These are phyloP conservation scores for Peromyscus californicus DNA, from an alignment of 2,113 vertebrate species.

Conservation along the genomic window DNA sequence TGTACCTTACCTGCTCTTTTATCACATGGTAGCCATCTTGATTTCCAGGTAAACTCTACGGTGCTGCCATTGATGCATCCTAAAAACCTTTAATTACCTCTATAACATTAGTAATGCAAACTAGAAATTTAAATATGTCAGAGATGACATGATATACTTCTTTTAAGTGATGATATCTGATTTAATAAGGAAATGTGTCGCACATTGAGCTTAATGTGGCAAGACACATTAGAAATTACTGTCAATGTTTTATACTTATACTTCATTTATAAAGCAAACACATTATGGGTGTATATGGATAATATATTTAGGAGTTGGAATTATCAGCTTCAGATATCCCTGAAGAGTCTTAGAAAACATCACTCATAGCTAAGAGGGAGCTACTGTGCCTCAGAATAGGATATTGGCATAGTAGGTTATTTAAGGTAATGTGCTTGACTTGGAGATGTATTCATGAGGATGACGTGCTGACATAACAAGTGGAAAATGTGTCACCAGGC, in stretches of 20 bases:
- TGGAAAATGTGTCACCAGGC: neutral
- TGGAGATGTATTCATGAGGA: neutral
- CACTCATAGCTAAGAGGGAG: fast-evolving
- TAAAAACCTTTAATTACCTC: neutral
- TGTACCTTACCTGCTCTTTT: neutral
- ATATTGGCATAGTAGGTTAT: neutral
- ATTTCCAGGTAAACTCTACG: neutral
- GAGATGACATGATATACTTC: neutral
- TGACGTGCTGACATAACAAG: neutral
- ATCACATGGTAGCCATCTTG: fast-evolving
- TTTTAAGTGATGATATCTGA: no score
- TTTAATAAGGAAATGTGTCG: neutral
- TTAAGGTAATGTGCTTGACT: neutral
- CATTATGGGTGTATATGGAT: neutral
- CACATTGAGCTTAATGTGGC: neutral
- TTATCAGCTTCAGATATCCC: neutral
- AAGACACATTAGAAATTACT: neutral
- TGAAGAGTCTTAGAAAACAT: neutral
- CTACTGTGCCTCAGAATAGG: neutral
- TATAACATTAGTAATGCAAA: neutral
- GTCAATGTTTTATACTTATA: neutral
- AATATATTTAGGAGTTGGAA: neutral
- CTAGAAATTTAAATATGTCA: neutral
- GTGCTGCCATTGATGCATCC: neutral
- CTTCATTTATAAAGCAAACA: neutral